Evolutionary conservation across 2,888 invertebrate genomes (phyloP).

Genomic region (Pseudococcus longispinus): DNA sequence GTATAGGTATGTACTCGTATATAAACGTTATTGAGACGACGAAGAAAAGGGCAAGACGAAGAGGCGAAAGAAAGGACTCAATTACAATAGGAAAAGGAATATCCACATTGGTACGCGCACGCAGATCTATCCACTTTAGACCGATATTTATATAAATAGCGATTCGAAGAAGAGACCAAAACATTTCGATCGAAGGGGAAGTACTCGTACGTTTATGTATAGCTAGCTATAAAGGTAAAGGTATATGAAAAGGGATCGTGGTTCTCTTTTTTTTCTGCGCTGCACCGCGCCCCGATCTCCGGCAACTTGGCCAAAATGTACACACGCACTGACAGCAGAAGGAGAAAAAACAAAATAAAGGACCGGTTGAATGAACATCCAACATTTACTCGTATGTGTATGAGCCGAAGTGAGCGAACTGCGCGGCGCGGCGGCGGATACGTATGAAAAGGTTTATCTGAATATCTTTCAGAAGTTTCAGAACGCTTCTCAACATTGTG

Average conservation of each 20-base stretch:
- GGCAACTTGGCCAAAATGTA: constrained; percentile 41
- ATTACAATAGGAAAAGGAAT: constrained; percentile 52
- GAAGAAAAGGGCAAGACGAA: constrained; percentile 1
- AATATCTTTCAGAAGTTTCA: constrained; percentile 51
- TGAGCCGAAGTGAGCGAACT: constrained; percentile 2
- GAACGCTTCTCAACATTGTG: constrained; percentile 55
- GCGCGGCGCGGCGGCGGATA: constrained; percentile 44
- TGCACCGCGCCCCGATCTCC: neutral
- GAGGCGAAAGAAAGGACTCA: constrained; percentile 48
- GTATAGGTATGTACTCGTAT: too few relatives aligned
- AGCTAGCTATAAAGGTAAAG: neutral
- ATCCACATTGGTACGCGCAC: constrained; percentile 3
- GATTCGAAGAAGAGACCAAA: constrained; percentile 49
- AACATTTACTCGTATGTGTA: neutral
- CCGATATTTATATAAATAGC: constrained; percentile 55
- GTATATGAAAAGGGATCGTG: neutral
- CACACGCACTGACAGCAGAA: neutral
- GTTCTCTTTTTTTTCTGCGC: neutral
- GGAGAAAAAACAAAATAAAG: constrained; percentile 46
- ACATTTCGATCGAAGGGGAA: constrained; percentile 47
- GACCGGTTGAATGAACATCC: constrained; percentile 50
- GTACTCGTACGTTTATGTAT: neutral
- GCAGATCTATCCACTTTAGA: constrained; percentile 55
- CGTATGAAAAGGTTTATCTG: constrained; percentile 50
- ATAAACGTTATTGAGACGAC: neutral